Evolutionary conservation across 2,113 vertebrate genomes (phyloP).

Genomic region (Trochalopteron elliotii): DNA sequence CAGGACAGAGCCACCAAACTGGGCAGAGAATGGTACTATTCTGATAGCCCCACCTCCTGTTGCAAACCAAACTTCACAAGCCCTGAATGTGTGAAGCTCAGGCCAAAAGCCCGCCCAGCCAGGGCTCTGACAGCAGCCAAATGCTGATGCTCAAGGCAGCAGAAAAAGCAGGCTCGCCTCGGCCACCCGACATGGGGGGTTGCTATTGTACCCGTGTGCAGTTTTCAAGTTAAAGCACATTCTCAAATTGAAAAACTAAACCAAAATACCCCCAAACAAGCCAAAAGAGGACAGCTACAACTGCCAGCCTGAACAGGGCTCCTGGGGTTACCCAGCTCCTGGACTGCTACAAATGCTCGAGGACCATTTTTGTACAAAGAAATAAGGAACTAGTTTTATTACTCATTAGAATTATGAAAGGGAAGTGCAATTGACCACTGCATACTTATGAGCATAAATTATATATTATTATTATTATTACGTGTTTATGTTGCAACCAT

Average conservation of each 20-base stretch:
- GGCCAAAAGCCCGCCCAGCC: not conserved
- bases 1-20: fast-evolving
- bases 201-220: fast-evolving
- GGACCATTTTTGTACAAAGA: not conserved
- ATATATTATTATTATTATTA: not conserved
- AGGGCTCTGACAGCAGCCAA: not conserved
- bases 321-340: not conserved
- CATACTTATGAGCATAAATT: not conserved
- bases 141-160: not conserved
- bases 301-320: not conserved
- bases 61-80: not conserved
- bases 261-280: fast-evolving
- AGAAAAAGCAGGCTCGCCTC: not conserved
- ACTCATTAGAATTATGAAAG: not conserved
- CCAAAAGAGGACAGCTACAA: not conserved
- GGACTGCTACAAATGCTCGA: not conserved
- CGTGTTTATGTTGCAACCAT: fast-evolving
- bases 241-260: not conserved
- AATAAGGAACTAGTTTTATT: not conserved
- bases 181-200: fast-evolving
- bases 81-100: not conserved
- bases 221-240: not conserved
- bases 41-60: not conserved
- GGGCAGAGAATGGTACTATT: not conserved
- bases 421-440: not conserved